Percentiles rank a stretch among this genome's conserved stretches.
phyloP scores from a whole-genome alignment of 1,140 invertebrate species.

The Drosophila sp. region DNA sequence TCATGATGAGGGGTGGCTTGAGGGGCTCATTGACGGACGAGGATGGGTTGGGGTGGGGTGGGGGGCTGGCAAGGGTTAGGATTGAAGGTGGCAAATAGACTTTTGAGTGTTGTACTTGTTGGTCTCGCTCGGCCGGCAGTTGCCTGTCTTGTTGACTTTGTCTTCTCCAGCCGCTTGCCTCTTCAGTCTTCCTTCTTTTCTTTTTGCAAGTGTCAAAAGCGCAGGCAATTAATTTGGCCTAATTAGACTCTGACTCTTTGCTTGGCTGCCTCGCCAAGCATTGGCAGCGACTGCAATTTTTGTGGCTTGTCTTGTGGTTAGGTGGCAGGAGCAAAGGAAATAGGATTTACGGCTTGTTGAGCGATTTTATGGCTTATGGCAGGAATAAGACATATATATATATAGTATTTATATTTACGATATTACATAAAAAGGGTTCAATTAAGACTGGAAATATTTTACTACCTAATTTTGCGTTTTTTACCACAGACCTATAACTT shows the following conservation, averaged over 20 bases:
- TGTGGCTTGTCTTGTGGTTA: slow-evolving; percentile 54
- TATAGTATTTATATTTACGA: slow-evolving; percentile 4
- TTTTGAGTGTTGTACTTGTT: slow-evolving; percentile 75
- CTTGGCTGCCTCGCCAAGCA: slow-evolving; percentile 31
- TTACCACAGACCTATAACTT: too few species aligned
- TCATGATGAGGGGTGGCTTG: background rate
- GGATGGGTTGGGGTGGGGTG: background rate
- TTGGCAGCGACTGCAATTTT: slow-evolving; percentile 60
- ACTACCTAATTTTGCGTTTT: too few species aligned
- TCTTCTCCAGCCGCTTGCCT: slow-evolving; percentile 20
- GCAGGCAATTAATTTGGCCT: slow-evolving; percentile 78
- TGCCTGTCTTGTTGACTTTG: slow-evolving; percentile 63
- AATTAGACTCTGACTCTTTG: slow-evolving; percentile 74
- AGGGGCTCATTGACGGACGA: background rate
- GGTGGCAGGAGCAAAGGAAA: slow-evolving; percentile 31
- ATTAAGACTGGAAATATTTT: too few species aligned
- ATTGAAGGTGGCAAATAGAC: slow-evolving; percentile 66
- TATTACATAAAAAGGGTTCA: background rate
- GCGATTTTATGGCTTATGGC: slow-evolving; percentile 68
- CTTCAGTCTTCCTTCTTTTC: slow-evolving; percentile 49
- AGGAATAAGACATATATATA: slow-evolving; percentile 21
- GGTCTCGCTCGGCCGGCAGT: slow-evolving; percentile 39
- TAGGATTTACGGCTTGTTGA: slow-evolving; percentile 64
- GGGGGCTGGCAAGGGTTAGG: slow-evolving; percentile 2
- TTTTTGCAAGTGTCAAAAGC: slow-evolving; percentile 73